Base-by-base conservation (phyloP, 2,797 vertebrate species). In the Spea hammondii region DNA sequence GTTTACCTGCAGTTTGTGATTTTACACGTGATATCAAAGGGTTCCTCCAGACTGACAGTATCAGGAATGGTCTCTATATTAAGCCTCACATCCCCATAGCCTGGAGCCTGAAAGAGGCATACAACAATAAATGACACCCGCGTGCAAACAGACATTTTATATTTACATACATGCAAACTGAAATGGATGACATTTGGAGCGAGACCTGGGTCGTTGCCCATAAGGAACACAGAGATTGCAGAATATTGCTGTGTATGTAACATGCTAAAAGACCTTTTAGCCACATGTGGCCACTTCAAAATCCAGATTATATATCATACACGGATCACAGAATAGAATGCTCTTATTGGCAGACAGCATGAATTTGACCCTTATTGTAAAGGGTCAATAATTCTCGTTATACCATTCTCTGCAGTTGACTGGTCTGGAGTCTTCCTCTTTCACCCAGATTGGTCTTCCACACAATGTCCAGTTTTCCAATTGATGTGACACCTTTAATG, bases 401-500 rank as follows among this genome's bases (percentile, higher is more conserved):
- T 87, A 99, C 97, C 98, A 99, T 98, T 92, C 97, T 93, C 79
- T 99, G 97, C 4, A 99, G 95, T 83, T 99, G 98, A 80, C 98
- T 99, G 78, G 98, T 99, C 89, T 99, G 98, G 70, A 99, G 87
- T 78, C 97, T 92, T 84, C 98, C 98, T 77, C 94, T 91, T 90
- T 99, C 98, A 71, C 98, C 98, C 8, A 99, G 91, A 69, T 99
- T 99, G 71, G 98, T 99, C 89, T 99, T 99, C 97, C 98, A 99
- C 1, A 99, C 98, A 9, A 99, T 99, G 88, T 99, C 98, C 9
- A 99, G 86, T 85, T 99, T 99, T 55, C 98, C 98, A 8, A 99
- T 98, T 46, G 98, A 96, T 0, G 98, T 99, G 81, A 99, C 97
- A 0, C 98, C 98, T 84, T 99, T 99, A 86, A 99, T 97, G 85